A percentile compares a stretch with the other conserved stretches of the same genome.
Evolutionary conservation across 2,888 invertebrate genomes (phyloP).

Genomic region (Drosophila suboccidentalis): DNA sequence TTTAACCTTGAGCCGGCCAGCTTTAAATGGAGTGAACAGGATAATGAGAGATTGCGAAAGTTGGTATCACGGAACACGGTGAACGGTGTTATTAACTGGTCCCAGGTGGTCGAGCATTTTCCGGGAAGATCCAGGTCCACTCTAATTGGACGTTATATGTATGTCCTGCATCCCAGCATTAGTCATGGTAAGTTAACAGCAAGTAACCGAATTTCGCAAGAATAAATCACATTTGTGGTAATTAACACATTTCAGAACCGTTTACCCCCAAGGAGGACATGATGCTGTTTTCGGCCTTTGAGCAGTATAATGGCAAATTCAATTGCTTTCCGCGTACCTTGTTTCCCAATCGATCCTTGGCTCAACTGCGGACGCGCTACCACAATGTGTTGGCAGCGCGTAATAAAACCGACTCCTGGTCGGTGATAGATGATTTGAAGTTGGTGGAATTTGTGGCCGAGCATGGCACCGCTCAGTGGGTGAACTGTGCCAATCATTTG

Average conservation of each 20-base stretch:
- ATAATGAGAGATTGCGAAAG: conserved; percentile 89
- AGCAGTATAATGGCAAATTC: conserved; percentile 88
- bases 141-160: conserved; percentile 88
- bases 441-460: conserved; percentile 87
- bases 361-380: conserved; percentile 89
- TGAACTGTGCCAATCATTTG: conserved; percentile 86
- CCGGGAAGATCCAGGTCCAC: conserved; percentile 89
- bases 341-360: conserved; percentile 88
- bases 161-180: conserved; percentile 79
- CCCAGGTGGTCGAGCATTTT: conserved; percentile 88
- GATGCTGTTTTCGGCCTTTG: conserved; percentile 88
- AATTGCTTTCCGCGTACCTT: conserved; percentile 87
- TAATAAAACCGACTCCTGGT: conserved; percentile 87
- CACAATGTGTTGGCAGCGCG: conserved; percentile 86
- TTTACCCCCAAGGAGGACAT: conserved; percentile 90
- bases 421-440: conserved; percentile 88
- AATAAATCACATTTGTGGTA: neutral
- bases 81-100: conserved; percentile 91
- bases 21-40: conserved; percentile 88
- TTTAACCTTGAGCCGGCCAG: conserved; percentile 34
- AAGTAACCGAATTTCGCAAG: too few relatives aligned
- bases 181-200: conserved; percentile 67
- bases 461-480: conserved; percentile 87
- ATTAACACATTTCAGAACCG: conserved; percentile 55
- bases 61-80: conserved; percentile 88